Evolutionary conservation across 2,888 invertebrate genomes (phyloP).

Genomic region (Tenodera sinensis): DNA sequence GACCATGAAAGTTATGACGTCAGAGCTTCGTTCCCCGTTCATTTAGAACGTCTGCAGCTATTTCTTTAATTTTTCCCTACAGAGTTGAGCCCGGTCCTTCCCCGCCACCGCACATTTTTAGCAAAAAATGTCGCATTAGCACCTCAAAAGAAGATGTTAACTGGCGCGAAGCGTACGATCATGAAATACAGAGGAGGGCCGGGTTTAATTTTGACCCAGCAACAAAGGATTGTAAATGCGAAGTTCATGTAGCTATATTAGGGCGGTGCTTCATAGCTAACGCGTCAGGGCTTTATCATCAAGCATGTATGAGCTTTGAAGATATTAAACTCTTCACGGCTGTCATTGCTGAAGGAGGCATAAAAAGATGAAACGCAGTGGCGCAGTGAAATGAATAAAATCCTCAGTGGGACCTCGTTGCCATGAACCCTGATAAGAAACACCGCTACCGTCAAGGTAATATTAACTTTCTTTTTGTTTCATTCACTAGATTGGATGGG

Average conservation of each 20-base stretch:
- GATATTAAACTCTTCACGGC: background rate
- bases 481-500: no score
- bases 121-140: background rate
- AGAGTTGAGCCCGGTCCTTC: background rate
- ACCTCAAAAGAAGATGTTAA: background rate
- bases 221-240: background rate
- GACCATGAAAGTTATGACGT: no score
- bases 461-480: no score
- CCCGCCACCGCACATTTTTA: background rate
- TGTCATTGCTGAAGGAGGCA: background rate
- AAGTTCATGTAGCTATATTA: background rate
- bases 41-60: background rate
- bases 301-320: background rate
- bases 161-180: background rate
- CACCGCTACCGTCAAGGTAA: background rate
- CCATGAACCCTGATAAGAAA: background rate
- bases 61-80: background rate
- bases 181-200: background rate
- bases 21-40: background rate
- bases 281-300: background rate
- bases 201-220: background rate
- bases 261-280: background rate
- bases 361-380: background rate
- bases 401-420: background rate
- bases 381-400: background rate